These are phyloP conservation scores for Xestia c-nigrum DNA, from an alignment of 2,888 invertebrate species.

Conservation along the genomic window DNA sequence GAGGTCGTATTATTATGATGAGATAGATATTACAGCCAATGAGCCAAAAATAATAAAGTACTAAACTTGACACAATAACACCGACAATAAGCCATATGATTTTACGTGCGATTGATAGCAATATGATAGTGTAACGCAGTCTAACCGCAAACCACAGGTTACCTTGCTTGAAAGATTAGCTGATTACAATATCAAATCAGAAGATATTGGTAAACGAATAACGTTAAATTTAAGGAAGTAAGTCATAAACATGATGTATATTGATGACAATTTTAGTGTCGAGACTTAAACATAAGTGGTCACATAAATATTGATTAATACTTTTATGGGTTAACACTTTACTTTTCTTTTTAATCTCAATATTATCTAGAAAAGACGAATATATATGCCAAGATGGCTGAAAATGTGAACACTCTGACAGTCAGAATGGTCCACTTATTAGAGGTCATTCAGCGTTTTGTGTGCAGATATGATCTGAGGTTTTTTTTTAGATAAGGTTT, in stretches of 20 bases:
- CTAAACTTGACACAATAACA: background rate
- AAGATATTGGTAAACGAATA: background rate
- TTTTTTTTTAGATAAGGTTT: background rate
- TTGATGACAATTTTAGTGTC: background rate
- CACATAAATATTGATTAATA: background rate
- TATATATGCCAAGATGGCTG: background rate
- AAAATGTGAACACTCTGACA: background rate
- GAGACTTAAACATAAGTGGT: background rate
- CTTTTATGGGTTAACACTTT: background rate
- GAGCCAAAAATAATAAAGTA: background rate
- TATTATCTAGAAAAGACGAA: background rate
- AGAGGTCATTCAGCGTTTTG: background rate
- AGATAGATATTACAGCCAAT: background rate
- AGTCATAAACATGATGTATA: background rate
- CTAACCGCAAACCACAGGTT: constrained; percentile 33
- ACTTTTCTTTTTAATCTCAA: background rate
- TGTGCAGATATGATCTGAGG: background rate
- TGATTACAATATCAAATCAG: constrained; percentile 5
- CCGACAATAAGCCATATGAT: background rate
- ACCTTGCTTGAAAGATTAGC: constrained; percentile 27
- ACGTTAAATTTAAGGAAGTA: background rate
- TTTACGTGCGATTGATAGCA: constrained; percentile 2
- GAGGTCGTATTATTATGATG: background rate
- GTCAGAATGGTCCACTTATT: background rate
- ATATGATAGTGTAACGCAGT: constrained; percentile 31